A percentile compares a stretch with the other conserved stretches of the same genome.
phyloP scores from a whole-genome alignment of 2,888 invertebrate species.

The Sarcophaga rosellei region DNA sequence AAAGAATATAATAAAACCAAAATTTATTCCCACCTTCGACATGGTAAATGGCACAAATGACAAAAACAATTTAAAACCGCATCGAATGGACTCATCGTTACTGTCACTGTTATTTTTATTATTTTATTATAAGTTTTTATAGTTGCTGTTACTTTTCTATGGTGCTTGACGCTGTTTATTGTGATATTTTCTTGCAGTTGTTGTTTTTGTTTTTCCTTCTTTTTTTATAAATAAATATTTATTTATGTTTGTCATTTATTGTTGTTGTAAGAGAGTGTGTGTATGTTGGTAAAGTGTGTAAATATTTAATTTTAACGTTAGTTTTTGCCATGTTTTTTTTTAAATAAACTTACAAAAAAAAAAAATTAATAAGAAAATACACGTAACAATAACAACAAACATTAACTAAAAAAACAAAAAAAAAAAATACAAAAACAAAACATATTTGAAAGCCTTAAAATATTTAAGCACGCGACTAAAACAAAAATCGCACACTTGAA shows the following conservation, averaged over 20 bases:
- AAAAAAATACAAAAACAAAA: not conserved
- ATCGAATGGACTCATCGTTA: slow-evolving; percentile 72
- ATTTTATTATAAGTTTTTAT: not conserved
- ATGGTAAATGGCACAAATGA: slow-evolving; percentile 72
- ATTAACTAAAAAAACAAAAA: not conserved
- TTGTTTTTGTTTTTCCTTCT: slow-evolving; percentile 5
- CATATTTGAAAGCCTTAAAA: slow-evolving; percentile 29
- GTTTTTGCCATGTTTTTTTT: slow-evolving; percentile 26
- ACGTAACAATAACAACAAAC: not conserved
- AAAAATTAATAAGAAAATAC: not conserved
- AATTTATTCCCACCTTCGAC: slow-evolving; percentile 72
- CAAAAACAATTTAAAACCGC: slow-evolving; percentile 74
- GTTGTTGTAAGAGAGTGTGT: not conserved
- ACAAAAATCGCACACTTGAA: slow-evolving; percentile 40
- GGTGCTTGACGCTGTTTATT: not conserved
- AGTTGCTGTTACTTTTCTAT: slow-evolving; percentile 21
- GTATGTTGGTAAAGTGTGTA: slow-evolving; percentile 18
- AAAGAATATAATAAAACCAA: slow-evolving; percentile 23
- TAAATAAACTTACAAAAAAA: not conserved
- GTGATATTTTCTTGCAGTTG: not conserved
- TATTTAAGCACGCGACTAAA: slow-evolving; percentile 61
- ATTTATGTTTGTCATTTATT: slow-evolving; percentile 27
- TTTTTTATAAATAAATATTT: slow-evolving; percentile 32
- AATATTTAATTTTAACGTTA: slow-evolving; percentile 46
- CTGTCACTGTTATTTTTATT: not conserved